Conservation (phyloP, 2,888 invertebrate genomes). For the Diaprepes abbreviatus region DNA sequence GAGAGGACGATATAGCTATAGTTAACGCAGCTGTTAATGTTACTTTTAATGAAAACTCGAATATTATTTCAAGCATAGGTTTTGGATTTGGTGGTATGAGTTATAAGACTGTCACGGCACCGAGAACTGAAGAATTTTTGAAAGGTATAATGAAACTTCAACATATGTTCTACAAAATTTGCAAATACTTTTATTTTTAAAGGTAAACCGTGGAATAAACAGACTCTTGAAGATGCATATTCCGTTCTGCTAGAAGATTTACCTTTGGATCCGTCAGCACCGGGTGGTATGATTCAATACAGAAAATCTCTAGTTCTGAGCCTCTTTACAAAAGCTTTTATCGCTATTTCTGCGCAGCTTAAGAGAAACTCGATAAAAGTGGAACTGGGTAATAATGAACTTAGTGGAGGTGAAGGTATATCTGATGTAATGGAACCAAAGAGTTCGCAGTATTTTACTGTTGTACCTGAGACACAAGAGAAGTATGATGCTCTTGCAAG, state of each 20-base stretch:
- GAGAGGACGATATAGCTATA: constrained; percentile 96
- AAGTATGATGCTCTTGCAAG: constrained; percentile 82
- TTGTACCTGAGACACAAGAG: constrained; percentile 70
- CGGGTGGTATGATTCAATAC: constrained; percentile 78
- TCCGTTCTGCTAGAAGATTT: constrained; percentile 79
- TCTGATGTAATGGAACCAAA: constrained; percentile 63
- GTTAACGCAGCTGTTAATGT: constrained; percentile 90
- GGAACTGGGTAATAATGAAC: constrained; percentile 68
- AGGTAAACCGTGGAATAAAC: constrained; percentile 57
- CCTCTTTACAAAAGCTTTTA: constrained; percentile 78
- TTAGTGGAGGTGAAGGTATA: constrained; percentile 73
- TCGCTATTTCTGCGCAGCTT: constrained; percentile 71
- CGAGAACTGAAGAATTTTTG: constrained; percentile 72
- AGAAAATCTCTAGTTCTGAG: constrained; percentile 77
- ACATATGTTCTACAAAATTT: not conserved
- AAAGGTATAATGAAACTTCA: constrained; percentile 31
- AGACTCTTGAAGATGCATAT: constrained; percentile 70
- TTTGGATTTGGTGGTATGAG: constrained; percentile 94
- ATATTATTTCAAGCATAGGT: constrained; percentile 67
- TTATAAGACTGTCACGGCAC: constrained; percentile 82
- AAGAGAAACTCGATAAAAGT: not conserved
- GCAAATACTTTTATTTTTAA: not conserved
- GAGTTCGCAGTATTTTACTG: constrained; percentile 79
- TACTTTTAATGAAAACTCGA: constrained; percentile 69
- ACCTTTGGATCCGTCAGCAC: constrained; percentile 77